phyloP scores from a whole-genome alignment of 2,113 vertebrate species.

The Bettongia penicillata region DNA sequence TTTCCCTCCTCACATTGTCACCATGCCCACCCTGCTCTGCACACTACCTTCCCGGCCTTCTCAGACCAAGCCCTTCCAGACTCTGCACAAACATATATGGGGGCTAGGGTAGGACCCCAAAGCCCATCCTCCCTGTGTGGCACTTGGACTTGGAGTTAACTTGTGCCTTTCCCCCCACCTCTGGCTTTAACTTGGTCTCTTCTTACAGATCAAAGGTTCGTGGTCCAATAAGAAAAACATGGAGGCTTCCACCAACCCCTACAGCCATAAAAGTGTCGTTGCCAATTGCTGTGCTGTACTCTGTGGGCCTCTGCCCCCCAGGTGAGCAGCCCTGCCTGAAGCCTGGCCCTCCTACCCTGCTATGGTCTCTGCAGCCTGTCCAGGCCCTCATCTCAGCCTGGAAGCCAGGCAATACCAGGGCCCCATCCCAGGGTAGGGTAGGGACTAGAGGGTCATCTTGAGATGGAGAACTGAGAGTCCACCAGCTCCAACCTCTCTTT shows the following conservation, averaged over 20 bases:
- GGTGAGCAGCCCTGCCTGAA: slow-evolving; percentile 83
- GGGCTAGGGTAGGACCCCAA: background rate
- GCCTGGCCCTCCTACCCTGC: background rate
- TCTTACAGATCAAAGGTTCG: slow-evolving; percentile 93
- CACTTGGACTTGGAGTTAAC: background rate
- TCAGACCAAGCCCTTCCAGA: too few species aligned
- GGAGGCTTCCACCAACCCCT: slow-evolving; percentile 93
- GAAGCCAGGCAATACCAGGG: background rate
- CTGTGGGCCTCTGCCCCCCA: slow-evolving; percentile 95
- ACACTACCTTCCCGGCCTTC: too few species aligned
- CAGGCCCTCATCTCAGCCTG: background rate
- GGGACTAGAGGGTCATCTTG: background rate
- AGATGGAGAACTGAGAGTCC: background rate
- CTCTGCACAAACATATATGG: background rate
- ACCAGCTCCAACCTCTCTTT: background rate
- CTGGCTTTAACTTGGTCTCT: background rate
- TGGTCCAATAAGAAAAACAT: slow-evolving; percentile 94
- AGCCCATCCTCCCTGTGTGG: background rate
- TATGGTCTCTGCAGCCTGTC: background rate
- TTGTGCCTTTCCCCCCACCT: background rate
- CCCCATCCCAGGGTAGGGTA: too few species aligned
- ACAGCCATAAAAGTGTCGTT: slow-evolving; percentile 94
- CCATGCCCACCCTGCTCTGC: too few species aligned
- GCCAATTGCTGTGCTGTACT: slow-evolving; percentile 96
- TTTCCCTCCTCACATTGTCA: background rate